phyloP scores from a whole-genome alignment of 2,113 vertebrate genomes.

The Podocnemis expansa region DNA sequence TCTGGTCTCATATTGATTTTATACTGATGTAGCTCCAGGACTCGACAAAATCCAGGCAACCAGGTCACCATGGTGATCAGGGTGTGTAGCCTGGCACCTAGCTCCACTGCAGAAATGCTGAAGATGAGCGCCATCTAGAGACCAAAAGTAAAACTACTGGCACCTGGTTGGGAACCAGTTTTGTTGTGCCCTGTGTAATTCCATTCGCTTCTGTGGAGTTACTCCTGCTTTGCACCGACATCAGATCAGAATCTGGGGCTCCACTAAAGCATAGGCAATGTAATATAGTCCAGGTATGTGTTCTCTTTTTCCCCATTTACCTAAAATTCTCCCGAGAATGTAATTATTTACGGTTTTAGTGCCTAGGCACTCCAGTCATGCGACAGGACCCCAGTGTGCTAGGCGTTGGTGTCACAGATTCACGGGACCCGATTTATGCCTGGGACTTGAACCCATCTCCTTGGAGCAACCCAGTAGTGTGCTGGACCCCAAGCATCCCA shows the following conservation, averaged over 20 bases:
- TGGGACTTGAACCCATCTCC: neutral
- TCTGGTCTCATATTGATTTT: neutral
- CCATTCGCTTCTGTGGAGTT: neutral
- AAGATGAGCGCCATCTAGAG: no score
- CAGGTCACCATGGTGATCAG: no score
- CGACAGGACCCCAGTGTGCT: neutral
- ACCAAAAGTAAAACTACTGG: no score
- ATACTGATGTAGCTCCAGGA: neutral
- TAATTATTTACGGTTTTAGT: neutral
- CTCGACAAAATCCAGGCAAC: no score
- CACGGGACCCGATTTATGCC: neutral
- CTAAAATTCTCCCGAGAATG: neutral
- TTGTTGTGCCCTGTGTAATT: no score
- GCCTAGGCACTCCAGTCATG: fast-evolving
- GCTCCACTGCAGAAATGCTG: no score
- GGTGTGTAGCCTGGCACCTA: no score
- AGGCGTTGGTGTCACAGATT: neutral
- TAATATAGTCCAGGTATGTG: neutral
- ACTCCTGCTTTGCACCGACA: neutral
- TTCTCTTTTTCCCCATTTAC: neutral
- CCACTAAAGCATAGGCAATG: neutral
- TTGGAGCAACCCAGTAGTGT: neutral
- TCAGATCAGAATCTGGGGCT: neutral
- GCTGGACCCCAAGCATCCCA: neutral
- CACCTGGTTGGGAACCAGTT: no score